Evolutionary conservation across 2,113 vertebrate genomes (phyloP), one percentile per base, ranked within the genome.

Genomic region (Tachysurus vachellii): DNA sequence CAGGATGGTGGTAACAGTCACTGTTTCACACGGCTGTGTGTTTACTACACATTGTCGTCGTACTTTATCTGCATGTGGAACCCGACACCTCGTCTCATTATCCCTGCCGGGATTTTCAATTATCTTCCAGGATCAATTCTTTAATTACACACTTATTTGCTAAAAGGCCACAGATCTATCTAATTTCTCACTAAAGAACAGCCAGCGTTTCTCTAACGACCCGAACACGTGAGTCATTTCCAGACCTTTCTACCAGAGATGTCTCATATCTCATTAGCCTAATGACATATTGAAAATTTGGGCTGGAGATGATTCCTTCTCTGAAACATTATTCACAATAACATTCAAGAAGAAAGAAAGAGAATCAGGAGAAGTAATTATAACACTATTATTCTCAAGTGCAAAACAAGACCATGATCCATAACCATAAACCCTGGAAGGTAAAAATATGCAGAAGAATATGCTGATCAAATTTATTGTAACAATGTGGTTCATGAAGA

Each of bases 131-230:
- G 79, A 61, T 81, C 79, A 61, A 81, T 81, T 61, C 31, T 61
- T 81, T 81, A 81, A 81, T 81, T 81, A 61, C 79, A 14, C 31
- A 5, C 56, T 61, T 61, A 42, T 81, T 81, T 81, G 79, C 79
- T 42, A 42, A 81, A 81, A 61, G 79, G 79, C 56, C 79, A 61
- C 3, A 61, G 79, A 42, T 61, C 79, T 13, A 59, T 59, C 56
- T 81, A 36, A 81, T 61, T 81, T 23, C 56, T 81, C 79, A 23
- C 53, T 42, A 26, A 81, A 81, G 53, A 81, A 26, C 79, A 81
- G 12, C 79, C 54, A 59, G 0, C 17, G 19, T 59, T 12, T 80
- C 28, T 59, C 54, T 80, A 80, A 80, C 7, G 10, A 59, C 56
- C 57, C 56, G 5, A 81, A 42, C 23, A 56, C 19, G 31, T 21